Evolutionary conservation across 2,797 vertebrate species (phyloP), one percentile per base, ranked within the genome.

Genomic region (Hoplostethus atlanticus): DNA sequence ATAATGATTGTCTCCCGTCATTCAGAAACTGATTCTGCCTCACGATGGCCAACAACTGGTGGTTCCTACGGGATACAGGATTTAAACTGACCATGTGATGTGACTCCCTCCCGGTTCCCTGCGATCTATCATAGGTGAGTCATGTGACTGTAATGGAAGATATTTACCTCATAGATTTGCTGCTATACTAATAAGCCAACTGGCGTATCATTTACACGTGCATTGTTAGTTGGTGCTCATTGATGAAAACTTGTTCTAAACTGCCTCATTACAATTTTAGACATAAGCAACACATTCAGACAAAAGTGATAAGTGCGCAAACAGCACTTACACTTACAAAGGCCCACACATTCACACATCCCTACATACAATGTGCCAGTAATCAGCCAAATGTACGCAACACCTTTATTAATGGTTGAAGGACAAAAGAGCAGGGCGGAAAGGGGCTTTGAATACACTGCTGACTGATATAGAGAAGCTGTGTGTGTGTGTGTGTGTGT

Each of bases 1-100:
- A 10, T 21, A 44, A 68, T 55, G 51, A 15, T 71, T 74, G 52
- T 72, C 38, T 60, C 81, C 60, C 76, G 64, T 86, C 73, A 67
- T 76, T 79, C 85, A 91, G 90, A 21, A 84, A 84, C 58, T 59
- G 64, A 83, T 73, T 89, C 73, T 80, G 79, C 79, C 70, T 55
- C 64, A 81, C 74, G 36, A 92, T 92, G 90, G 81, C 84, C 79
- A 83, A 87, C 81, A 76, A 61, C 73, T 38, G 69, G 65, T 72
- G 63, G 79, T 87, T 90, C 75, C 81, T 68, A 61, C 76, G 73
- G 80, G 73, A 84, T 76, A 84, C 65, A 68, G 69, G 83, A 81
- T 83, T 89, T 57, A 72, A 72, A 77, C 54, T 82, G 87, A 92
- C 87, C 90, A 93, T 93, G 91, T 94, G 91, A 93, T 90, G 68